Evolutionary conservation across 2,888 invertebrate genomes (phyloP), one percentile per base, ranked within the genome.

Genomic region (Serrognathus titanus): DNA sequence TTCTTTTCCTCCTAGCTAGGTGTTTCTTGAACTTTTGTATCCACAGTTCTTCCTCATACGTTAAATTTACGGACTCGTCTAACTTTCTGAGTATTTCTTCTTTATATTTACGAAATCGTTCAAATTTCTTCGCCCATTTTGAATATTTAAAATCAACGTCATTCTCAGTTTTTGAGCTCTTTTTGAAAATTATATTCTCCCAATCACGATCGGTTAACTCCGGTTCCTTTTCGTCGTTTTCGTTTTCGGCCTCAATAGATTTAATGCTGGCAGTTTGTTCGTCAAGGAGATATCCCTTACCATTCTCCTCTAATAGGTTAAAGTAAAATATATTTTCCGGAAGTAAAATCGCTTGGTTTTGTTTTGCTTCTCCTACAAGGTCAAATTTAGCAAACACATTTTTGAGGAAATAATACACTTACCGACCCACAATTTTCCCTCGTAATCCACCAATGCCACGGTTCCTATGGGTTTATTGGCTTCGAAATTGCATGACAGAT

Each of bases 351-450:
- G 68, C 69, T 1, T 63, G 47, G 10, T 69, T 63, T 31, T 63
- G 59, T 8, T 59, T 59, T 1, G 71, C 71, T 5, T 37, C 35
- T 2, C 58, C 55, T 46, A 20, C 52, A 12, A 36, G 4, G 9
- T 6, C 48, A 36, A 9, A 31, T 5, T 35, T 9, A 36, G 11
- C 11, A 46, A 24, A 46, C 1, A 12, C n/a, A 31, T 48, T n/a
- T 8, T 8, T 9, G 12, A 20, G 46, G 16, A 11, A 12, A 48
- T 48, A 12, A 41, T 24, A 35, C 47, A 51, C 41, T 69, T 73
- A 2, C 83, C 83, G 51, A 78, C 67, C 85, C 86, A 86, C 2
- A 69, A 65, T 51, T 80, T 80, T 0, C 80, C 81, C 55, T 82
- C 80, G 0, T 82, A 78, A 67, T 86, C 85, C 0, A 71, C 70